Evolutionary conservation across 1,140 invertebrate species (phyloP), one percentile per base, ranked within the genome.

Genomic region (Triops longicaudatus): DNA sequence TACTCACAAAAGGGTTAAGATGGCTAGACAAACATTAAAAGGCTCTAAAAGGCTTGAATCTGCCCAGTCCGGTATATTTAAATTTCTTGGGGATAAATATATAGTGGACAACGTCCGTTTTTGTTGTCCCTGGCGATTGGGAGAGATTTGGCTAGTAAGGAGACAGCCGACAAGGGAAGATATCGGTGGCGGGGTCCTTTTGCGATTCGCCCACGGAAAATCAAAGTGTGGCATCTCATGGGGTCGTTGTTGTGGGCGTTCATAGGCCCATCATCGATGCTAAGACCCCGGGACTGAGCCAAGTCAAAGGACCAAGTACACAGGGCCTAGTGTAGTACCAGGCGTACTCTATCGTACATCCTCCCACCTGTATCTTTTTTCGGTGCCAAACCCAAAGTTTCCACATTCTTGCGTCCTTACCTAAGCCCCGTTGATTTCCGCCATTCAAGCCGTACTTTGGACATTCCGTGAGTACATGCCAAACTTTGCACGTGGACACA

Each of bases 201-300:
- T 63, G 50, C 50, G 50, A 63, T 63, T 63, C 50, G 50, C 50
- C 50, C 50, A 63, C 50, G 50, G 50, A 63, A 63, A 63, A 63
- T 63, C 50, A 63, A 63, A 63, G 50, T 63, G 50, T 63, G 50
- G 50, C 50, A 63, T 63, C 50, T 63, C 50, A 4, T 22, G 50
- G 17, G 50, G n/a, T 63, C 50, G 50, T 63, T 63, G 50, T 63
- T 63, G 50, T 22, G 50, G 50, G 50, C 50, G 50, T 63, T 17
- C 50, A 63, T 22, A 22, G 50, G 14, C 50, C 50, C 50, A 63
- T 63, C 50, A 63, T 63, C 50, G 50, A 63, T 63, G 50, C n/a
- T 63, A 63, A 63, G 50, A 22, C 17, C 50, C 10, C 10, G 50
- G 50, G 31, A 22, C 50, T 63, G 17, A 63, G 50, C 50, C 50